Base-by-base conservation (phyloP, 1,140 invertebrate species). In the Drosophila jambulina region DNA sequence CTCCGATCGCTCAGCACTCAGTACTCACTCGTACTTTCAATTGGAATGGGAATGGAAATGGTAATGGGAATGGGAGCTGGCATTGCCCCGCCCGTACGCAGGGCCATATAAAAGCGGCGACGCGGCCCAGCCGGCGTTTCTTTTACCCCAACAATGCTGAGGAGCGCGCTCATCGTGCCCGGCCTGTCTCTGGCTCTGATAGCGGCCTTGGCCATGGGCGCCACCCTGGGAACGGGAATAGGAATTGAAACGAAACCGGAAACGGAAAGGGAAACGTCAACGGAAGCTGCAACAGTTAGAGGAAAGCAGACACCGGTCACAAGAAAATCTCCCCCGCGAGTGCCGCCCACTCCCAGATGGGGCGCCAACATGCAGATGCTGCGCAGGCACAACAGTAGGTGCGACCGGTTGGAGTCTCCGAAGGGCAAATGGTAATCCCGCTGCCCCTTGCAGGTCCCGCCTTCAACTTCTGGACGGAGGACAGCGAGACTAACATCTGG, bases 401-500 rank as follows among this genome's bases (percentile, higher is more conserved):
- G 68, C 17, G 21, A 56, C 15, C 17, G 3, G 10, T 2, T 46
- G 59, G 56, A 12, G 53, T n/a, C 27, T 12, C 5, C 53, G 3
- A 56, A 56, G 53, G 34, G 21, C 53, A 38, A 10, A 25, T 21
- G 53, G 15, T 38, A 56, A 56, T 23, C 9, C 40, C 29, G 6
- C 6, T 7, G 21, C 93, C 34, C 36, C 3, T 94, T 93, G 0
- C 46, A 94, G 94, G 95, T 8, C 91, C 93, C 9, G 94, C 93
- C 10, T 93, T 96, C 5, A 93, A 95, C 1, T 90, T 92, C 5
- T 96, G 96, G 96, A 93, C 94, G 23, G 91, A 93, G 10, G 93
- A 94, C 40, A 93, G 92, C 3, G 93, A 93, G 2, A 92, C 94
- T n/a, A 96, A 97, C 79, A 95, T 94, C 25, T 95, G 95, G 95